Conservation (phyloP, 2,888 invertebrate genomes). For the Mimas tiliae region DNA sequence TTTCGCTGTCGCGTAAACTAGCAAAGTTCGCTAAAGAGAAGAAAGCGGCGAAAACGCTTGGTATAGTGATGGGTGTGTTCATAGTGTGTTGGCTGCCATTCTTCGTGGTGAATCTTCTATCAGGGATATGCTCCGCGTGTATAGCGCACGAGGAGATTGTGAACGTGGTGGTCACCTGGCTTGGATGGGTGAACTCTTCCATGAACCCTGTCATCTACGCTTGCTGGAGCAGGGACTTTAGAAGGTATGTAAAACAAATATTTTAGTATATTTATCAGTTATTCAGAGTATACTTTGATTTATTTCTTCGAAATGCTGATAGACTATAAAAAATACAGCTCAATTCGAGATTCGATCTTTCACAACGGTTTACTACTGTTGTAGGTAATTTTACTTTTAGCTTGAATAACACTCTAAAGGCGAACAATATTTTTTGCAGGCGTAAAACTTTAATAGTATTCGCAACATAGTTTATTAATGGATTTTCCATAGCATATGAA, state of each 20-base stretch:
- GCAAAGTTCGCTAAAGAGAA: slow-evolving; percentile 98
- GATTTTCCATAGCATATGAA: slow-evolving; percentile 13
- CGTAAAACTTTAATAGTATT: slow-evolving; percentile 11
- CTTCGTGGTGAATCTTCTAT: slow-evolving; percentile 96
- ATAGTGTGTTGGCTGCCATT: slow-evolving; percentile 99
- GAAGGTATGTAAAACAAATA: slow-evolving; percentile 86
- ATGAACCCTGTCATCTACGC: slow-evolving; percentile 99
- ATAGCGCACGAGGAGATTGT: slow-evolving; percentile 95
- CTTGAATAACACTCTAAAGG: not conserved
- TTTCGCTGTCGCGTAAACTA: slow-evolving; percentile 95
- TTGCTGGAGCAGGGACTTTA: slow-evolving; percentile 98
- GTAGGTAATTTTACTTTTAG: not conserved
- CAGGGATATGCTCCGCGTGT: slow-evolving; percentile 94
- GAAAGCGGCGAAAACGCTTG: slow-evolving; percentile 98
- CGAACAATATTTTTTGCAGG: not conserved
- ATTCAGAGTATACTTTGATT: not conserved
- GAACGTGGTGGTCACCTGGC: slow-evolving; percentile 95
- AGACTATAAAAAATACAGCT: slow-evolving; percentile 3
- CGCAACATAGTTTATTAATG: slow-evolving; percentile 16
- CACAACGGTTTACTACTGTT: not conserved
- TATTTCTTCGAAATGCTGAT: not conserved
- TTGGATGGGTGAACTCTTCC: slow-evolving; percentile 97
- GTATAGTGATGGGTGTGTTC: slow-evolving; percentile 98
- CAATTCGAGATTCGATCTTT: not conserved
- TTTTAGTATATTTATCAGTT: not conserved